Evolutionary conservation across 1,140 invertebrate genomes (phyloP), one percentile per base, ranked within the genome.

Genomic region (Brachionus sp.): DNA sequence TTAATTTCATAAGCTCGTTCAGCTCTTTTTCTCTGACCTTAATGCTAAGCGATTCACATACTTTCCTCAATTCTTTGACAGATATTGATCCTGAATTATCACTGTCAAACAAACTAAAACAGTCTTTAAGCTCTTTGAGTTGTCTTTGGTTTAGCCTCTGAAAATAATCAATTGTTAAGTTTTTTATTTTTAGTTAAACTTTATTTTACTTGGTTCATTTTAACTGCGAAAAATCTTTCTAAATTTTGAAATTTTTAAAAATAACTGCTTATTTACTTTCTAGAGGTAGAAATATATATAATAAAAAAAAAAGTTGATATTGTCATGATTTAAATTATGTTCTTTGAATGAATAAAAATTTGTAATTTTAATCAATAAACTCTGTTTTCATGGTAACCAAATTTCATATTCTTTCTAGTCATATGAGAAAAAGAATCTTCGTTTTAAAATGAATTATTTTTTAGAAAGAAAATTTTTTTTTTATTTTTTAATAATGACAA

Each of bases 41-140:
- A 13, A 82, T 29, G 2, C 39, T 23, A 6, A 82, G 42, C 3
- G 80, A 50, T 53, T 82, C 37, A 9, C 57, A 66, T 29, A 82
- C 80, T 46, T 42, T 66, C 16, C 10, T 44, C 16, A 82, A 37
- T 25, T 82, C 80, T 16, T 35, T 33, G 13, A 16, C 66, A 1
- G 57, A 82, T 19, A 82, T 82, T 19, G 35, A 33, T 3, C 80
- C 80, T 7, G 80, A 82, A 9, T 23, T 50, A n/a, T 66, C 80
- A 33, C 19, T 29, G 37, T 82, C 80, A 68, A 82, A 82, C 12
- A 82, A 10, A 68, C 42, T 29, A 35, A 82, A 82, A 29, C 57
- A 66, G 2, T 82, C 62, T 10, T 19, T 35, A 5, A 82, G 42
- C 10, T 82, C 80, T 44, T 57, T 80, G 19, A 70, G 19, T 46